Evolutionary conservation across 2,888 invertebrate genomes (phyloP).

Genomic region (Drosophila anomalata): DNA sequence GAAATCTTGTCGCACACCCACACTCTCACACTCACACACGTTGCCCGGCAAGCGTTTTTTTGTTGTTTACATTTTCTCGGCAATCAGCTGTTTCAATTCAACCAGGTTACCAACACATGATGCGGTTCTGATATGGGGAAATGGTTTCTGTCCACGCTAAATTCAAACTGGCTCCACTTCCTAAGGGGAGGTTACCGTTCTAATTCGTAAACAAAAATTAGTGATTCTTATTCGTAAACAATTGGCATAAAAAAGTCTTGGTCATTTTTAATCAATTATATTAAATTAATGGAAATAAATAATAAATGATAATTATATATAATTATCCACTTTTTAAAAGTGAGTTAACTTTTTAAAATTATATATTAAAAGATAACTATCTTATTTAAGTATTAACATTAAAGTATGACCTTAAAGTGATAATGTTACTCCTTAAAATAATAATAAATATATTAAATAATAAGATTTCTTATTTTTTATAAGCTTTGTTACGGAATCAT

Average conservation of each 20-base stretch:
- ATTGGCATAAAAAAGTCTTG: too few species aligned
- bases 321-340: too few species aligned
- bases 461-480: neutral
- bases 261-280: too few species aligned
- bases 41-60: conserved; percentile 41
- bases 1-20: conserved; percentile 18
- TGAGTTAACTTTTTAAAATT: too few species aligned
- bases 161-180: neutral
- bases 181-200: neutral
- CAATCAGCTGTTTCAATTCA: neutral
- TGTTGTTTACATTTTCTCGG: conserved; percentile 39
- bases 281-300: too few species aligned
- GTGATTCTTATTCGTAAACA: neutral
- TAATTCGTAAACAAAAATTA: neutral
- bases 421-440: too few species aligned
- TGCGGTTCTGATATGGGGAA: neutral
- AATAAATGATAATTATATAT: too few species aligned
- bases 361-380: too few species aligned
- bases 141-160: neutral
- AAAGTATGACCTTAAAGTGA: too few species aligned
- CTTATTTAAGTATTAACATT: too few species aligned
- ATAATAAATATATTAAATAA: neutral
- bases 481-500: neutral
- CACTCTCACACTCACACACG: neutral
- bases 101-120: neutral